Percentiles rank a stretch among this genome's conserved stretches.
Conservation (phyloP, 2,888 invertebrate species). For the Macrosoma leucophasiata region DNA sequence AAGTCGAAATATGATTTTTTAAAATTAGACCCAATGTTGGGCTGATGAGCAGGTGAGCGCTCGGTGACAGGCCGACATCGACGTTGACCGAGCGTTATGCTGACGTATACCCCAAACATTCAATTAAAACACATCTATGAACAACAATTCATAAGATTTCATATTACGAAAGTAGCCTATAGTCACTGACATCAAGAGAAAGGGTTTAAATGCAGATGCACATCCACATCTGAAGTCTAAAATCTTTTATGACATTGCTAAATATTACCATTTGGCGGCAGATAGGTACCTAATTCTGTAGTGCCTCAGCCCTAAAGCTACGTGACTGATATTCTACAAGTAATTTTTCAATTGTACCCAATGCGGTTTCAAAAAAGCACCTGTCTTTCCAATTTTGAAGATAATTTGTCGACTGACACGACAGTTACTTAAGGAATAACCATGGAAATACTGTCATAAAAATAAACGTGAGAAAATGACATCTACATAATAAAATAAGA, state of each 20-base stretch:
- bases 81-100: slow-evolving; percentile 30
- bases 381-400: slow-evolving; percentile 20
- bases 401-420: slow-evolving; percentile 44
- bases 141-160: no score
- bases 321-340: no score
- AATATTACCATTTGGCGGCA: no score
- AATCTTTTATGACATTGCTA: no score
- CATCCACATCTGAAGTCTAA: no score
- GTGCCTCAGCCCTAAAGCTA: no score
- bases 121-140: slow-evolving; percentile 7
- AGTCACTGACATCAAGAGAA: no score
- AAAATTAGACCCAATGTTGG: slow-evolving; percentile 61
- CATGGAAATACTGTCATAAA: slow-evolving; percentile 37
- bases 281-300: no score
- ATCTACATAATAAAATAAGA: slow-evolving; percentile 46
- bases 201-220: no score
- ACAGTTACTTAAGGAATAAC: slow-evolving; percentile 30
- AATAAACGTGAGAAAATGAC: slow-evolving; percentile 45
- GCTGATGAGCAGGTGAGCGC: slow-evolving; percentile 69
- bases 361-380: no score
- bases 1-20: slow-evolving; percentile 72
- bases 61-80: slow-evolving; percentile 51
- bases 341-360: no score
- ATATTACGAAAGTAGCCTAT: no score
- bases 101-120: slow-evolving; percentile 26